Percentiles rank a stretch among this genome's conserved stretches.
phyloP scores from a whole-genome alignment of 2,888 invertebrate species.

The Andricus curvator region DNA sequence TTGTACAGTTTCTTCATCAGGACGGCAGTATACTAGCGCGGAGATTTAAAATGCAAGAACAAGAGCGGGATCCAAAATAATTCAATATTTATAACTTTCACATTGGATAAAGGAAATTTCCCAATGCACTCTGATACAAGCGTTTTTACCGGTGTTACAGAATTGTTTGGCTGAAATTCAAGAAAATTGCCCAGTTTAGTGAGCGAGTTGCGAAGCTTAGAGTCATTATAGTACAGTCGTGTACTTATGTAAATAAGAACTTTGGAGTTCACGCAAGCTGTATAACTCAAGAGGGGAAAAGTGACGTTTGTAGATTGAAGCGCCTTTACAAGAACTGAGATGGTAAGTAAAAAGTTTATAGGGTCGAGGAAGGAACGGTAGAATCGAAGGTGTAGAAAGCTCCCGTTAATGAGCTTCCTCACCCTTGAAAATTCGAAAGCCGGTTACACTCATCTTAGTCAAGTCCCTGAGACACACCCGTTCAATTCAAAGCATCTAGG shows the following conservation, averaged over 20 bases:
- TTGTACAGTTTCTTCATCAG: too few relatives aligned
- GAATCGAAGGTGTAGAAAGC: slow-evolving; percentile 71
- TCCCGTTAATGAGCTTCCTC: slow-evolving; percentile 77
- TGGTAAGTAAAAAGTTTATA: slow-evolving; percentile 42
- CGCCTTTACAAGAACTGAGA: slow-evolving; percentile 44
- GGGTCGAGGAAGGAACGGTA: slow-evolving; percentile 35
- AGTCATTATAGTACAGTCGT: neutral
- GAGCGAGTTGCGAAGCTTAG: neutral
- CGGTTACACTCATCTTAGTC: slow-evolving; percentile 72
- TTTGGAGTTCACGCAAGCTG: neutral
- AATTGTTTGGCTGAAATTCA: too few relatives aligned
- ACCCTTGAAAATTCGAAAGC: slow-evolving; percentile 73
- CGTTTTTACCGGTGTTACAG: too few relatives aligned
- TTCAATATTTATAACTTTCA: too few relatives aligned
- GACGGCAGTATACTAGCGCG: too few relatives aligned
- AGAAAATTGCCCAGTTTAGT: too few relatives aligned
- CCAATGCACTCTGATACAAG: too few relatives aligned
- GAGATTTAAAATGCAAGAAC: too few relatives aligned
- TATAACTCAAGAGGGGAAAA: neutral
- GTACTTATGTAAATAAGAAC: slow-evolving; percentile 2
- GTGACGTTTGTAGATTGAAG: neutral
- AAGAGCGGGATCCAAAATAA: too few relatives aligned
- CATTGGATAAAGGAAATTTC: too few relatives aligned
- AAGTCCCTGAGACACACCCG: slow-evolving; percentile 60
- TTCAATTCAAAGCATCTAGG: slow-evolving; percentile 74